Evolutionary conservation across 1,140 invertebrate genomes (phyloP).

Genomic region (Eueides isabella): DNA sequence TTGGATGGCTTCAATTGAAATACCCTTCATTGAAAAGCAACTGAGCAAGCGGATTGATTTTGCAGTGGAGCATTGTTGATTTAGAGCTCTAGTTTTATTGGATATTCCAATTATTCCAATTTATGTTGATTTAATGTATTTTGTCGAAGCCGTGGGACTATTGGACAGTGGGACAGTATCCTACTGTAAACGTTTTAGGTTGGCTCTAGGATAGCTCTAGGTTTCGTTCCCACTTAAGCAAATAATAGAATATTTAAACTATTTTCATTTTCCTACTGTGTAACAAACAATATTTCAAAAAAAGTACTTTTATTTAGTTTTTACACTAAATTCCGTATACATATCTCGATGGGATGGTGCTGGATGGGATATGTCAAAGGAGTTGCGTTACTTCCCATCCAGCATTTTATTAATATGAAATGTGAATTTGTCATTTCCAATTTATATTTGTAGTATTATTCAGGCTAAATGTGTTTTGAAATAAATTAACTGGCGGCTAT

Average conservation of each 20-base stretch:
- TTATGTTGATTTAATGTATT: slow-evolving; percentile 13
- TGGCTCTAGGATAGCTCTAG: too few species aligned
- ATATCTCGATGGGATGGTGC: too few species aligned
- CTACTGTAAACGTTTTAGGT: too few species aligned
- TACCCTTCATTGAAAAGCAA: slow-evolving; percentile 14
- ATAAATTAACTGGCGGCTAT: background rate
- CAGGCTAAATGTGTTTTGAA: background rate
- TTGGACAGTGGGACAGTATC: too few species aligned
- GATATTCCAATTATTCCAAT: slow-evolving; percentile 6
- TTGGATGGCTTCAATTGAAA: slow-evolving; percentile 6
- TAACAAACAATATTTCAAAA: too few species aligned
- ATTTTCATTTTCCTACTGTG: too few species aligned
- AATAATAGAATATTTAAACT: too few species aligned
- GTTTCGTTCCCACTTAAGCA: too few species aligned
- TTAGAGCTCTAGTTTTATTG: slow-evolving; percentile 23
- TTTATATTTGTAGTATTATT: background rate
- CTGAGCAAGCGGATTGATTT: slow-evolving; percentile 28
- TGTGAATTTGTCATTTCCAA: background rate
- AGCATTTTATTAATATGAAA: background rate
- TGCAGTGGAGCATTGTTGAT: slow-evolving; percentile 26
- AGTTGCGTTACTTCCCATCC: background rate
- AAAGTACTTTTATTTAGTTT: too few species aligned
- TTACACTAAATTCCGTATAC: too few species aligned
- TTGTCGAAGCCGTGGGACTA: background rate
- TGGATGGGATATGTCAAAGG: background rate